A percentile compares a stretch with the other conserved stretches of the same genome.
phyloP scores from a whole-genome alignment of 1,140 invertebrate species.

The Megalonaias nervosa region DNA sequence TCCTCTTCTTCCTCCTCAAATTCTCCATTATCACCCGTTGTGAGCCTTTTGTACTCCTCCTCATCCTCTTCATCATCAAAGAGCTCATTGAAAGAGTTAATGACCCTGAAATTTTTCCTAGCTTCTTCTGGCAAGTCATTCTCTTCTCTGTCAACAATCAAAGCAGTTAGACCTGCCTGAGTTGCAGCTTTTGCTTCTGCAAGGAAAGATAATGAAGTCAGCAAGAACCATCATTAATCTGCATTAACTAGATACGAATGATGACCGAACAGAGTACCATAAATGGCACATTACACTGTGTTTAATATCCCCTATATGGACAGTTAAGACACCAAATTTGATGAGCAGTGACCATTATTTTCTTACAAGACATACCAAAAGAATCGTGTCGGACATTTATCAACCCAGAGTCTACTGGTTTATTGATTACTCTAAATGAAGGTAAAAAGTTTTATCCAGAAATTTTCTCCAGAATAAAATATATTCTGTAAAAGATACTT shows the following conservation, averaged over 20 bases:
- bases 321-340: neutral
- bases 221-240: neutral
- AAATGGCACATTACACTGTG: neutral
- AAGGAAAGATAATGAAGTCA: conserved; percentile 26
- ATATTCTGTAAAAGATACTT: no score
- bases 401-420: no score
- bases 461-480: no score
- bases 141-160: conserved; percentile 78
- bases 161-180: conserved; percentile 79
- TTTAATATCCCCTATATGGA: neutral
- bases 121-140: conserved; percentile 77
- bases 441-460: no score
- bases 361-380: neutral
- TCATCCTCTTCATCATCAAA: conserved; percentile 59
- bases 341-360: neutral
- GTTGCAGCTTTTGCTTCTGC: conserved; percentile 87
- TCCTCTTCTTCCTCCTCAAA: no score
- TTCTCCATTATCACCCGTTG: no score
- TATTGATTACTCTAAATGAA: no score
- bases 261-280: neutral
- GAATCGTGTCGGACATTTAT: no score
- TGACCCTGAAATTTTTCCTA: conserved; percentile 75
- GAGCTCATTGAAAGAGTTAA: conserved; percentile 74
- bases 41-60: conserved; percentile 47
- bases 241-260: neutral